Evolutionary conservation across 2,797 vertebrate genomes (phyloP), one percentile per base, ranked within the genome.

Genomic region (Sebastes diploproa): DNA sequence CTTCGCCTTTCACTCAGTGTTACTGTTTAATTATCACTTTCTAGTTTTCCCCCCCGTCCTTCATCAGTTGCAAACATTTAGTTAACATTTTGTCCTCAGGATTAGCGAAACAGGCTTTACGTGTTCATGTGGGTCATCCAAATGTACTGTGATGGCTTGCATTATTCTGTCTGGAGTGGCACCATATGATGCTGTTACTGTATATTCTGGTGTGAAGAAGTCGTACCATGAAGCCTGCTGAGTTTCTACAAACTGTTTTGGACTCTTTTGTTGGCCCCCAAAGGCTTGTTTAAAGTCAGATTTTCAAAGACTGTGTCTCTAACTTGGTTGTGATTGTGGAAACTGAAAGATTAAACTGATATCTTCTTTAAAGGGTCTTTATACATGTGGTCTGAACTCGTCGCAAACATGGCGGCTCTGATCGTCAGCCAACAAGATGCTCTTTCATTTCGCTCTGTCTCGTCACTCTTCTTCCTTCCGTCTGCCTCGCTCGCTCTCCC

Each of bases 341-440:
- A 38, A 38, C 25, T 9, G 38, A 74, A 34, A 64, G 38, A 27
- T 82, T 9, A 55, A 22, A 20, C 36, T 16, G 25, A 42, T 72
- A 30, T n/a, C 18, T 32, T 74, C 5, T 6, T 55, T 32, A 58
- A 79, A 73, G 13, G 61, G 59, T n/a, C 56, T 74, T 64, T 55
- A 22, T 32, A 18, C 20, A 64, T 55, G 25, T 1, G 7, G 63
- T 29, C 25, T 50, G 18, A 36, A n/a, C 6, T n/a, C 9, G 42
- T 23, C 10, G 30, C 4, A 5, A 25, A 65, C 29, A 12, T 52
- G 58, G 60, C 54, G 14, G 52, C 22, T 70, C 29, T 54, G 30
- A 80, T 77, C 23, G 75, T 60, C 27, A 18, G 50, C 60, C 18
- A 55, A 66, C 66, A 80, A 67, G 29, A 50, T n/a, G 9, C 29